Base-by-base conservation (phyloP, 2,797 vertebrate species). In the Kryptolebias ocellatus region DNA sequence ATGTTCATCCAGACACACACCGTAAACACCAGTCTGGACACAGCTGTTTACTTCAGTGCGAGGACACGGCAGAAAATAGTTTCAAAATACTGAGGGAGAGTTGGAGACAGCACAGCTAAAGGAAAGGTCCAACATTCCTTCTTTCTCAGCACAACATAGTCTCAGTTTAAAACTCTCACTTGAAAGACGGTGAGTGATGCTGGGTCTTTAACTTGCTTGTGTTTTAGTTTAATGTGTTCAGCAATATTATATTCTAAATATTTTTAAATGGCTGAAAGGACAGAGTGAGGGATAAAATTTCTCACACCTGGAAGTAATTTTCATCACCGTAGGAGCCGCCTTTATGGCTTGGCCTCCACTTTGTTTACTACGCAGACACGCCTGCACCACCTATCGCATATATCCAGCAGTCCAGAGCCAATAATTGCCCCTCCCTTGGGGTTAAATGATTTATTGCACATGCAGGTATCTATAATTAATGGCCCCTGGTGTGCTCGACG, bases 381-480 rank as follows among this genome's bases (percentile, higher is more conserved):
- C 72, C 79, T 76, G 61, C 60, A 44, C 5, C 49, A 70, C 64
- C 76, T 62, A 9, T 17, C 58, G 52, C 9, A 34, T 34, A 58
- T 24, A 17, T 15, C 59, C 1, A 4, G 29, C 34, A 12, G 2
- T 42, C 60, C 42, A 24, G 17, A 67, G 44, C 55, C 53, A 11
- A 24, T 53, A 44, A 17, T 2, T 27, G 17, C 64, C 44, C 64
- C 11, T 4, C 60, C 49, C 60, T 50, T 56, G 70, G 57, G 66
- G 66, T 45, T 3, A 29, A 62, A 73, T 64, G 78, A 78, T 81
- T 74, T 77, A 64, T 50, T 64, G 59, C 61, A 83, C 59, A 67
- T 75, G 64, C 59, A 42, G 50, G 64, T 69, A 70, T 90, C 81
- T 61, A 91, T 87, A 82, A 90, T 84, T 85, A 67, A 88, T 87